Conservation (phyloP, 1,140 invertebrate genomes). For the Carposina sasakii region DNA sequence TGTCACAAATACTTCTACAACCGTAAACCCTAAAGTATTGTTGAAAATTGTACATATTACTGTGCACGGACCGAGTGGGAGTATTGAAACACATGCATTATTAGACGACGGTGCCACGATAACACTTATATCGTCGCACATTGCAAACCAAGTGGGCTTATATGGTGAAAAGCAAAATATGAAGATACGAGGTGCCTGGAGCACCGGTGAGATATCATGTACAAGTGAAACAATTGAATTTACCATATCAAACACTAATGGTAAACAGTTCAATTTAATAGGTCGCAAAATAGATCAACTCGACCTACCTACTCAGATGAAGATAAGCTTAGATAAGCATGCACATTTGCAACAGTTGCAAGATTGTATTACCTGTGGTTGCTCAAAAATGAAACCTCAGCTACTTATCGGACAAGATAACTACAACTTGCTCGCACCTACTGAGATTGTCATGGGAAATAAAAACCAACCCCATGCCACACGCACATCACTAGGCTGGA, state of each 20-base stretch:
- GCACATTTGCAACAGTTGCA: too few relatives aligned
- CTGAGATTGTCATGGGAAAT: background rate
- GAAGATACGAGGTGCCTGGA: background rate
- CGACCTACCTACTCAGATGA: background rate
- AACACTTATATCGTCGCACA: background rate
- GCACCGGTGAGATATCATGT: background rate
- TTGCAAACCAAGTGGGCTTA: background rate
- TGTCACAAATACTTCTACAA: background rate
- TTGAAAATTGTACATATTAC: background rate
- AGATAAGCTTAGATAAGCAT: background rate
- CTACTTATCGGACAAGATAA: conserved; percentile 7
- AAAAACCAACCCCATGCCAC: background rate
- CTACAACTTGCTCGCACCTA: background rate
- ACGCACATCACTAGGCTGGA: background rate
- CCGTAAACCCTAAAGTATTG: background rate
- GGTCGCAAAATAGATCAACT: background rate
- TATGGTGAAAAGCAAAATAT: background rate
- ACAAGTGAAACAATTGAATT: background rate
- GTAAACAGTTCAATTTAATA: background rate
- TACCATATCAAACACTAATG: background rate
- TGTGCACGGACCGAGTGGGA: background rate
- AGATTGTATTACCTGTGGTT: too few relatives aligned
- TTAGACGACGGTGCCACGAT: conserved; percentile 1
- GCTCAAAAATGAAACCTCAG: background rate
- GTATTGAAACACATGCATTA: background rate